Base-by-base conservation (phyloP, 2,797 vertebrate genomes). In the Numenius phaeopus region DNA sequence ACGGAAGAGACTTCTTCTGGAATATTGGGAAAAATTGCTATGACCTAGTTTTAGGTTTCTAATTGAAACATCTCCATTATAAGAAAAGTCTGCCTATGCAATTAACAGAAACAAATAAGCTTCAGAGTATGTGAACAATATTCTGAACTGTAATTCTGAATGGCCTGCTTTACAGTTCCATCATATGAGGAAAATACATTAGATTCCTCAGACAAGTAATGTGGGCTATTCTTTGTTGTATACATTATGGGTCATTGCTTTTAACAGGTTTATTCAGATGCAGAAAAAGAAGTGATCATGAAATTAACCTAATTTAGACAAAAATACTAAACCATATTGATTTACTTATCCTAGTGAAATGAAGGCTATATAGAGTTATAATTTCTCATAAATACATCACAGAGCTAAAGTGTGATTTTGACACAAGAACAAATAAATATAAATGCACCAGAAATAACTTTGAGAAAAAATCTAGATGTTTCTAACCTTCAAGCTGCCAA, bases 371-470 rank as follows among this genome's bases (percentile, higher is more conserved):
- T 13, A 24, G 5, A 58, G 14, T 57, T 72, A 69, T 58, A 73
- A 80, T 86, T 85, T 91, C 32, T 83, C 14, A 57, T 77, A 93
- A 83, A 71, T 64, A 61, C 4, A 64, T 76, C 46, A 79, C 5
- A 61, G 27, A 89, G 12, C 26, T 79, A 29, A 94, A 85, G 50
- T 67, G 55, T 32, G 59, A 64, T 55, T 16, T 7, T 83, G 58
- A 30, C 79, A 90, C 19, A 76, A 57, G 64, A 61, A 37, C 40
- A 93, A 88, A 93, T 44, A 40, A 26, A 52, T 58, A 57, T 37
- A 79, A 83, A 77, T 52, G 37, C 17, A 40, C 22, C 8, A 83
- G 29, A 90, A 88, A 59, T 59, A 84, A 91, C 87, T 87, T 59
- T 30, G 72, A 19, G 54, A 67, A 54, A 22, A 80, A 91, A n/a